These are phyloP conservation scores for Ladona fulva DNA, from an alignment of 1,140 invertebrate species.

Conservation along the genomic window DNA sequence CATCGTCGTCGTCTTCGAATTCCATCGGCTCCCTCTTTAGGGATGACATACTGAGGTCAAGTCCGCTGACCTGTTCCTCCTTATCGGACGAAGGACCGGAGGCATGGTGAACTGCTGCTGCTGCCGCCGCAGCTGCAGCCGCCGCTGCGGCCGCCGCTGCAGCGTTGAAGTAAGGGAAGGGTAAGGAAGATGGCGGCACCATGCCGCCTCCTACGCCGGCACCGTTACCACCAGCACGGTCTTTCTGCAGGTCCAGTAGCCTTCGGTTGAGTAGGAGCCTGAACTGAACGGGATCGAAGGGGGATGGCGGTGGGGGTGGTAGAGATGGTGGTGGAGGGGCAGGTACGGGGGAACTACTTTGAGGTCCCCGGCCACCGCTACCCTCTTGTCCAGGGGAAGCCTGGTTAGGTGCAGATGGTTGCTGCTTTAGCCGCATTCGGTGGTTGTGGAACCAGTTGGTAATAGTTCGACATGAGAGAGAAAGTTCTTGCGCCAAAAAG, in stretches of 20 bases:
- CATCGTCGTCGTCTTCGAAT: slow-evolving; percentile 61
- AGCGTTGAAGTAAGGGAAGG: slow-evolving; percentile 17
- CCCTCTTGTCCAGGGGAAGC: slow-evolving; percentile 47
- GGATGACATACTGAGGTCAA: slow-evolving; percentile 70
- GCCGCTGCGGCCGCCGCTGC: slow-evolving; percentile 17
- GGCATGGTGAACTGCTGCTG: not conserved
- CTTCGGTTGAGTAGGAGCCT: slow-evolving; percentile 77
- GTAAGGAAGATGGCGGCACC: slow-evolving; percentile 38
- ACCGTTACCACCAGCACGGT: slow-evolving; percentile 49
- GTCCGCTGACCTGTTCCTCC: slow-evolving; percentile 61
- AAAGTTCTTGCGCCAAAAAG: slow-evolving; percentile 82
- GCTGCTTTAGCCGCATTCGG: slow-evolving; percentile 92
- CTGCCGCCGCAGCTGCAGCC: slow-evolving; percentile 12
- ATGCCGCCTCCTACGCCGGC: slow-evolving; percentile 22
- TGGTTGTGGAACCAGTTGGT: slow-evolving; percentile 99
- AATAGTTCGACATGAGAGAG: slow-evolving; percentile 88
- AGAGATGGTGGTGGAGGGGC: slow-evolving; percentile 54
- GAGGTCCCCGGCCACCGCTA: slow-evolving; percentile 31
- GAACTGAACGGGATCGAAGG: slow-evolving; percentile 85
- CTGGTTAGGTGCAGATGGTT: slow-evolving; percentile 49
- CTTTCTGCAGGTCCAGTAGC: slow-evolving; percentile 74
- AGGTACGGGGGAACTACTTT: slow-evolving; percentile 32
- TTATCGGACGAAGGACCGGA: slow-evolving; percentile 6
- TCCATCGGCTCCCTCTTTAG: slow-evolving; percentile 64
- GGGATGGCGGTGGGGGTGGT: slow-evolving; percentile 52